phyloP scores from a whole-genome alignment of 2,888 invertebrate species.

The Diaperis boleti region DNA sequence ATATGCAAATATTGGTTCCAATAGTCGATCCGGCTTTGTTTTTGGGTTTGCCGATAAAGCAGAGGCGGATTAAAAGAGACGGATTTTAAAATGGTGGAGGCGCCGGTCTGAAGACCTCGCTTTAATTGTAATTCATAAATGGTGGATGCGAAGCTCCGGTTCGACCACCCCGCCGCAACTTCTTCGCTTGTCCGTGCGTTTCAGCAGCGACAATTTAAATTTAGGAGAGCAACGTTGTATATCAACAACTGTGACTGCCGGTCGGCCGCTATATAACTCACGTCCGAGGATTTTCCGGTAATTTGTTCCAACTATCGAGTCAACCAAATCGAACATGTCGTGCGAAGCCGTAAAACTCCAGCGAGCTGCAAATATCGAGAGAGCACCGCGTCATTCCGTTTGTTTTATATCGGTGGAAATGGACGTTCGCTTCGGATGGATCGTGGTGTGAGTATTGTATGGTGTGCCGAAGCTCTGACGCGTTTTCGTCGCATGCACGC shows the following conservation, averaged over 20 bases:
- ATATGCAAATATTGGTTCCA: no score
- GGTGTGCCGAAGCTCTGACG: no score
- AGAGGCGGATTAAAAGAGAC: no score
- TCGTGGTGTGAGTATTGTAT: no score
- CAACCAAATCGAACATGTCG: conserved; percentile 54
- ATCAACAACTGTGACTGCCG: conserved; percentile 46
- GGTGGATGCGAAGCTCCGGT: no score
- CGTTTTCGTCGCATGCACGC: neutral
- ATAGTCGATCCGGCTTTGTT: no score
- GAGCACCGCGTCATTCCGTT: conserved; percentile 39
- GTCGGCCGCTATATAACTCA: conserved; percentile 56
- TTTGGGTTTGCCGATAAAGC: neutral
- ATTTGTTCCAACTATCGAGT: conserved; percentile 56
- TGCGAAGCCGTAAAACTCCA: conserved; percentile 51
- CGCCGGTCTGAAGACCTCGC: no score
- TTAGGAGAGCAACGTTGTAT: conserved; percentile 33
- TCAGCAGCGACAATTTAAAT: conserved; percentile 29
- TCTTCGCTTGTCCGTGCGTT: conserved; percentile 23
- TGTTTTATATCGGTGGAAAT: conserved; percentile 44
- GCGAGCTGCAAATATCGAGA: conserved; percentile 51
- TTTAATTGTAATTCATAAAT: no score
- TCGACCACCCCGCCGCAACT: neutral
- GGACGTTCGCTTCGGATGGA: conserved; percentile 27
- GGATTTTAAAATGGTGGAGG: conserved; percentile 18
- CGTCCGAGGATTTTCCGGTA: conserved; percentile 56